Conservation (phyloP, 2,797 vertebrate genomes). For the Esox lucius region DNA sequence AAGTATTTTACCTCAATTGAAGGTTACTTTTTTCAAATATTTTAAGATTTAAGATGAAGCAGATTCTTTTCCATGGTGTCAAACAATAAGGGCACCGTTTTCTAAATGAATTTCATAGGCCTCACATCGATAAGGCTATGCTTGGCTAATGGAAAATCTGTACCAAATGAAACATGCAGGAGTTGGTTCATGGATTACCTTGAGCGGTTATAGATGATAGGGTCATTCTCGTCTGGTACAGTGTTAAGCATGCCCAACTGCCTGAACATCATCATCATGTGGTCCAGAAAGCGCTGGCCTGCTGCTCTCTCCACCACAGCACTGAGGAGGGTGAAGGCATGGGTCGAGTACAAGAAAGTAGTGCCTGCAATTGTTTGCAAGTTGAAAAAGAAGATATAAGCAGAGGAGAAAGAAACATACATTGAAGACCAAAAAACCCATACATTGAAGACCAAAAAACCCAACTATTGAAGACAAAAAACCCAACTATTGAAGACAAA, state of each 20-base stretch:
- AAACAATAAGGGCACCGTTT: not conserved
- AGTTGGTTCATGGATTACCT: slow-evolving; percentile 74
- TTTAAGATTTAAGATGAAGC: too few relatives aligned
- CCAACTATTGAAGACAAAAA: too few relatives aligned
- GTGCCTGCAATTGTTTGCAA: slow-evolving; percentile 73
- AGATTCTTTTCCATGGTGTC: too few relatives aligned
- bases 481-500: too few relatives aligned
- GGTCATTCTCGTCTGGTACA: slow-evolving; percentile 89
- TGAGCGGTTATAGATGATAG: slow-evolving; percentile 94
- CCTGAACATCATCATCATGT: slow-evolving; percentile 90
- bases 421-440: too few relatives aligned
- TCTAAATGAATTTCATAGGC: not conserved
- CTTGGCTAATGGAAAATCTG: not conserved
- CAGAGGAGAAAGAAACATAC: too few relatives aligned
- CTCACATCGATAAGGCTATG: not conserved
- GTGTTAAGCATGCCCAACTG: slow-evolving; percentile 94
- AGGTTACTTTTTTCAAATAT: too few relatives aligned
- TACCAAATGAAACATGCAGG: not conserved
- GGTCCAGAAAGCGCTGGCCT: slow-evolving; percentile 84
- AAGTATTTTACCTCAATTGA: too few relatives aligned
- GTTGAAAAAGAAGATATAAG: too few relatives aligned
- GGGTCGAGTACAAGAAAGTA: slow-evolving; percentile 94
- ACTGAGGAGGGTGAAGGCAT: slow-evolving; percentile 91
- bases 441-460: too few relatives aligned
- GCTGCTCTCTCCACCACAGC: slow-evolving; percentile 90